phyloP scores from a whole-genome alignment of 2,797 vertebrate genomes.

The Ctenosaura bakeri region DNA sequence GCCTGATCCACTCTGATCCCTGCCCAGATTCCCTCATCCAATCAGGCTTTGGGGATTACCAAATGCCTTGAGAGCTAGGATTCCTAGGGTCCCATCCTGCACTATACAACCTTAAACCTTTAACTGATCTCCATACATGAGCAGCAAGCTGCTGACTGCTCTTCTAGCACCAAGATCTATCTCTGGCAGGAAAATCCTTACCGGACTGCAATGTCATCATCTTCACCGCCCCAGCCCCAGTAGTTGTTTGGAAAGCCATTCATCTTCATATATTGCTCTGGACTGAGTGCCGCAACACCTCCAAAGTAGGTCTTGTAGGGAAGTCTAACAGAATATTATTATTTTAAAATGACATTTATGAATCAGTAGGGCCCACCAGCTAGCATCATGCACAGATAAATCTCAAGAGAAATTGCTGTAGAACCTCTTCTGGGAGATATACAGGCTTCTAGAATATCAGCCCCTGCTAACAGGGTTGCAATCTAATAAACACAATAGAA shows the following conservation, averaged over 20 bases:
- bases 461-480: not conserved
- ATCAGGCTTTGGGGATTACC: not conserved
- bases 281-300: conserved; percentile 85
- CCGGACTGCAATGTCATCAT: conserved; percentile 47
- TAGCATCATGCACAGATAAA: not conserved
- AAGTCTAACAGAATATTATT: conserved; percentile 74
- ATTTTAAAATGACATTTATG: not conserved
- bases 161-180: not conserved
- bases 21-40: not conserved
- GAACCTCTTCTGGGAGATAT: not conserved
- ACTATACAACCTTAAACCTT: not conserved
- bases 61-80: not conserved
- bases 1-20: not conserved
- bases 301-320: conserved; percentile 87
- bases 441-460: not conserved
- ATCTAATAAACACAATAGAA: not conserved
- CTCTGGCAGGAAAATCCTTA: not conserved
- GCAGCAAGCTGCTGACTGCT: not conserved
- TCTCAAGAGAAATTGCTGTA: too few relatives aligned
- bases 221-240: conserved; percentile 88
- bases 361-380: not conserved
- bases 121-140: not conserved
- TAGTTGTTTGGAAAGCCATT: conserved; percentile 89
- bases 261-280: conserved; percentile 88
- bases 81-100: not conserved